Base-by-base conservation (phyloP, 2,888 invertebrate genomes). In the Xanthia togata region DNA sequence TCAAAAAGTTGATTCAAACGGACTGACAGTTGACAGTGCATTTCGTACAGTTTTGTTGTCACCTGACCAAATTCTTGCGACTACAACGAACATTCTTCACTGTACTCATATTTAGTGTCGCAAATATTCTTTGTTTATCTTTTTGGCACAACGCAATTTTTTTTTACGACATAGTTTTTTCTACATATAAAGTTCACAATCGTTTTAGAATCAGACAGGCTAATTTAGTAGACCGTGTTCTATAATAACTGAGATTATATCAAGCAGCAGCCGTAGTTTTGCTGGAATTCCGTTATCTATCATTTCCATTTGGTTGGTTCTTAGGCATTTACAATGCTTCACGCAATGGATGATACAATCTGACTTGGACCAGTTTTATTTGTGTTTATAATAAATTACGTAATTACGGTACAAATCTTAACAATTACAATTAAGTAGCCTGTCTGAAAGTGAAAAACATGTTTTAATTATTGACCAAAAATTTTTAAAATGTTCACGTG, bases 231-330 rank as follows among this genome's bases (percentile, higher is more conserved):
- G 79, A 78, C 79, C 79, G 65, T 78, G 81, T 82, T 82, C 77
- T 41, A 71, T 87, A 86, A 89, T 88, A 87, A 84, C 78, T 69
- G 17, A 85, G 87, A 88, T 88, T 76, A 79, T 80, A 88, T 88
- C 87, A 74, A 75, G 73, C 73, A 63, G 77, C 53, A 74, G 68
- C 71, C 62, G 81, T 70, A 78, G 87, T 84, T 85, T 83, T 85
- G 65, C 79, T 83, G 79, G 81, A 78, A 83, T 86, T 85, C 74
- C 73, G 83, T 85, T 85, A 86, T 88, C 85, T 86, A 77, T 88
- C 78, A 82, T 79, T 85, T 84, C 80, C 79, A 86, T 85, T 85
- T 70, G 74, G 88, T 82, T 86, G 79, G 83, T 81, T 86, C 80
- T 81, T 76, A 74, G 83, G 78, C 79, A 89, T 89, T 88, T 87